A percentile compares a stretch with the other conserved stretches of the same genome.
phyloP scores from a whole-genome alignment of 2,888 invertebrate species.

The Stratiomys singularior region DNA sequence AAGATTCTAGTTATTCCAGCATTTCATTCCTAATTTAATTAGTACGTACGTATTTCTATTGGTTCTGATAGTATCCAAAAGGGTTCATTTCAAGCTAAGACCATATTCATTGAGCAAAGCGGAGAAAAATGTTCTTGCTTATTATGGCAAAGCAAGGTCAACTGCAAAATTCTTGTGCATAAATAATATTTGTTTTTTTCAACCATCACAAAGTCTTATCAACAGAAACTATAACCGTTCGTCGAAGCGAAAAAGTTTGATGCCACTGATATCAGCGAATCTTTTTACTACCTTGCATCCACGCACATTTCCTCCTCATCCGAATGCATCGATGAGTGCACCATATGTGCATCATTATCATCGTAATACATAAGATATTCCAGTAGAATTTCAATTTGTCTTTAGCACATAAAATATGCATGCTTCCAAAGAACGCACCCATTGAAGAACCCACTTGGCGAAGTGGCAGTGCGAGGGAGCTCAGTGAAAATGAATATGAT shows the following conservation, averaged over 20 bases:
- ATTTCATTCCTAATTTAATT: too few relatives aligned
- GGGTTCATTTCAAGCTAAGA: too few relatives aligned
- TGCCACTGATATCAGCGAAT: slow-evolving; percentile 4
- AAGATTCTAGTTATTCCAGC: too few relatives aligned
- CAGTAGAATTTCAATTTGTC: slow-evolving; percentile 43
- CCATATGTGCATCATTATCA: slow-evolving; percentile 38
- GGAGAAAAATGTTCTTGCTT: too few relatives aligned
- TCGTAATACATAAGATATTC: slow-evolving; percentile 37
- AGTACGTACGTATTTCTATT: too few relatives aligned
- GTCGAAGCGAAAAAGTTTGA: neutral
- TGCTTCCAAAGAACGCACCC: slow-evolving; percentile 31
- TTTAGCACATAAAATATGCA: slow-evolving; percentile 42
- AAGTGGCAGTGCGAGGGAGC: neutral
- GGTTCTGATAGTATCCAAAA: too few relatives aligned
- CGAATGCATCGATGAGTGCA: slow-evolving; percentile 36
- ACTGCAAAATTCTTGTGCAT: too few relatives aligned
- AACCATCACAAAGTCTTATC: too few relatives aligned
- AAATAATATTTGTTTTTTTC: too few relatives aligned
- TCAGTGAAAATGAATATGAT: slow-evolving; percentile 31
- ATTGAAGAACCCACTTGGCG: slow-evolving; percentile 29
- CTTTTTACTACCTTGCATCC: slow-evolving; percentile 33
- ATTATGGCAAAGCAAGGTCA: too few relatives aligned
- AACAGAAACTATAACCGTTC: too few relatives aligned
- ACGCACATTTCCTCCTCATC: slow-evolving; percentile 33
- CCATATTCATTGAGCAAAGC: too few relatives aligned